Evolutionary conservation across 1,140 invertebrate genomes (phyloP), one percentile per base, ranked within the genome.

Genomic region (Ips nitidus): DNA sequence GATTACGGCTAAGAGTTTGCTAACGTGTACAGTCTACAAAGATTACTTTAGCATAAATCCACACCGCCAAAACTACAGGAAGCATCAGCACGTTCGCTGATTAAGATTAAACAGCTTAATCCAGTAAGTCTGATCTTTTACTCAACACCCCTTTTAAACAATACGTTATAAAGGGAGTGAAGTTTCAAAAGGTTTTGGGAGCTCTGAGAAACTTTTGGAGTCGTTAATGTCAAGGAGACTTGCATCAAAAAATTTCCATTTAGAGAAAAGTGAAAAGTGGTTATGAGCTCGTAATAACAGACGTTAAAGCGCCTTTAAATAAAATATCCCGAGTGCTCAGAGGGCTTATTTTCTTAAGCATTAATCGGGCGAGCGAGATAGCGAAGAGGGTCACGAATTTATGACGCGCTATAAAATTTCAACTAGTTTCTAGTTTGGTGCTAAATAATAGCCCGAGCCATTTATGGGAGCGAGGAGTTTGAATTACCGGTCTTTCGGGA

Each of bases 341-440:
- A 36, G 57, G 57, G 57, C 57, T 59, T 59, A 59, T 59, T 59
- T 59, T 59, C 57, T 59, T 59, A 59, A 59, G 57, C 57, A 36
- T 41, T 59, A 59, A 59, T 59, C 57, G 57, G 57, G 38, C 40
- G n/a, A 59, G 7, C 5, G 8, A 36, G 8, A 1, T 37, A 56
- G 53, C 8, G 42, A 38, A 41, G 57, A 59, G 57, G 57, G 57
- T 42, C 41, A 55, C 40, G 41, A 59, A 59, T 59, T 59, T 59
- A 59, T 59, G 57, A 59, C 8, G 41, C 42, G 57, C 57, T 59
- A 59, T 41, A 42, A 59, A 59, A 59, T 59, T 59, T 59, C 57
- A 59, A 59, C 57, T 59, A 59, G 57, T 59, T 59, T 42, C 57
- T 59, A 59, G 57, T 59, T 59, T 42, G 41, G 57, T 59, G 57